These are phyloP conservation scores for Kryptolebias ocellatus DNA, from an alignment of 2,797 vertebrate species.

Conservation along the genomic window DNA sequence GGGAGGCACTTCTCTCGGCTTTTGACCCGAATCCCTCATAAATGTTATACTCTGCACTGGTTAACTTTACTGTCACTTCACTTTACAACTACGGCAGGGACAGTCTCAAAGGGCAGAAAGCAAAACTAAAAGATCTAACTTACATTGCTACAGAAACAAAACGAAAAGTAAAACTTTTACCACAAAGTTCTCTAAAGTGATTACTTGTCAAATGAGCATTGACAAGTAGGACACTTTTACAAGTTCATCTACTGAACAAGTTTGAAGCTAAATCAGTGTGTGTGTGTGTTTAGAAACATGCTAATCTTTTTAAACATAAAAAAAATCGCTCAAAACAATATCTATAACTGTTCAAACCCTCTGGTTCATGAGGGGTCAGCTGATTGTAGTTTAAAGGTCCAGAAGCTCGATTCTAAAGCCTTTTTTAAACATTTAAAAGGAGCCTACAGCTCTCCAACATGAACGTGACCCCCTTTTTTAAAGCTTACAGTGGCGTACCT, in stretches of 20 bases:
- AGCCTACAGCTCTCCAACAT: neutral
- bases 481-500: constrained; percentile 27
- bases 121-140: neutral
- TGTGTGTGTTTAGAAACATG: constrained; percentile 2
- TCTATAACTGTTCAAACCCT: neutral
- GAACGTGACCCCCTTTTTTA: constrained; percentile 1
- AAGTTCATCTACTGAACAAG: too few species aligned
- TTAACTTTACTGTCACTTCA: neutral
- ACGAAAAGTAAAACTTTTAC: neutral
- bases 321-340: neutral
- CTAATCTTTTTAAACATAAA: neutral
- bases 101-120: neutral
- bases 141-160: neutral
- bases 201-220: too few species aligned
- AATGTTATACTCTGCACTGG: neutral
- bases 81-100: neutral
- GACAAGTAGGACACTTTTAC: too few species aligned
- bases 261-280: too few species aligned
- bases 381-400: neutral
- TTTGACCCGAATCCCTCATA: neutral
- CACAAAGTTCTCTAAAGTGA: too few species aligned
- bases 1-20: constrained; percentile 10
- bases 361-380: neutral
- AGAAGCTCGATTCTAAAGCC: neutral
- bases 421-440: neutral